Percentiles rank a stretch among this genome's conserved stretches.
These are phyloP conservation scores for Rhingia campestris DNA, from an alignment of 2,888 invertebrate genomes.

Conservation along the genomic window DNA sequence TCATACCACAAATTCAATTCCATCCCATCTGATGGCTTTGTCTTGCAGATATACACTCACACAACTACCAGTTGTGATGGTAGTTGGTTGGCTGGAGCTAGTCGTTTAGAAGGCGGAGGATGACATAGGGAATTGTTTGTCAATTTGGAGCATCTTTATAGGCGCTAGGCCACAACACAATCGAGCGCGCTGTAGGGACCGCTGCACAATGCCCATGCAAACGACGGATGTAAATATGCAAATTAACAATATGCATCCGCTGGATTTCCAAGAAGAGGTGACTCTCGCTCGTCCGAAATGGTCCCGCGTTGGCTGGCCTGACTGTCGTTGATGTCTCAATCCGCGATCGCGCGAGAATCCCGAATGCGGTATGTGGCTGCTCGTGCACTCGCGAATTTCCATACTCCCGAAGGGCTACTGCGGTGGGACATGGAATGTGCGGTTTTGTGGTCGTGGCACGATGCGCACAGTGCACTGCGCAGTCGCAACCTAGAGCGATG, in stretches of 20 bases:
- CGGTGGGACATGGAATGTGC: constrained; percentile 73
- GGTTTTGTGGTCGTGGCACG: constrained; percentile 56
- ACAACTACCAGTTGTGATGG: background rate
- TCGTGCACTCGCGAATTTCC: constrained; percentile 80
- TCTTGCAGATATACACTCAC: background rate
- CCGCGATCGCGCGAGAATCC: constrained; percentile 71
- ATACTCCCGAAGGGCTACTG: constrained; percentile 78
- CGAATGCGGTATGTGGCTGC: constrained; percentile 69
- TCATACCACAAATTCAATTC: constrained; percentile 68
- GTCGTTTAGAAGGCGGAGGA: constrained; percentile 41
- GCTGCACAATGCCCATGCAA: constrained; percentile 72
- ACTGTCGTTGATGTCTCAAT: constrained; percentile 72
- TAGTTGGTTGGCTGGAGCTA: background rate
- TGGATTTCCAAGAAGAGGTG: constrained; percentile 72
- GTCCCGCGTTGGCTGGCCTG: constrained; percentile 62
- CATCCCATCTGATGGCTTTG: constrained; percentile 45
- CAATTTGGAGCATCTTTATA: constrained; percentile 75
- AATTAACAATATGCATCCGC: constrained; percentile 74
- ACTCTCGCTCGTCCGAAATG: constrained; percentile 50
- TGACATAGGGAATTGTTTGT: constrained; percentile 71
- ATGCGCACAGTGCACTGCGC: constrained; percentile 30
- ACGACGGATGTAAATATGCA: constrained; percentile 74
- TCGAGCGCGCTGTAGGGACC: constrained; percentile 35
- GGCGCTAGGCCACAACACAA: constrained; percentile 74
- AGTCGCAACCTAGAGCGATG: constrained; percentile 64